phyloP scores from a whole-genome alignment of 2,113 vertebrate genomes.

The Lathamus discolor region DNA sequence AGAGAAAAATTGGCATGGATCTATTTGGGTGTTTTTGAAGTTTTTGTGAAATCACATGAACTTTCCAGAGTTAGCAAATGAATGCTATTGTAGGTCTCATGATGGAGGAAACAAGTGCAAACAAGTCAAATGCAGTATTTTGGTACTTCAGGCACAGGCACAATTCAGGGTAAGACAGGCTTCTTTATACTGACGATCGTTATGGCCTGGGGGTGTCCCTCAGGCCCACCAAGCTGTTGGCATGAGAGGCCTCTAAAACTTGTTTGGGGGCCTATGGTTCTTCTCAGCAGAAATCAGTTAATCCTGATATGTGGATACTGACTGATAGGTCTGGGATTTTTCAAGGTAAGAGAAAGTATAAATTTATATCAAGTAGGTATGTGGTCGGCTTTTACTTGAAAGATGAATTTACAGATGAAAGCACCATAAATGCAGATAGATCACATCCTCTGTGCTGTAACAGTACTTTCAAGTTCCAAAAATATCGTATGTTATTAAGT shows the following conservation, averaged over 20 bases:
- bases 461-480: constrained; percentile 2
- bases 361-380: neutral
- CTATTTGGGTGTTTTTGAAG: neutral
- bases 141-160: neutral
- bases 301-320: neutral
- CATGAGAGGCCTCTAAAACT: neutral
- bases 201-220: neutral
- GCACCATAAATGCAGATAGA: neutral
- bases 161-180: neutral
- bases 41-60: constrained; percentile 24
- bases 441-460: neutral
- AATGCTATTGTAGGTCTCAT: neutral
- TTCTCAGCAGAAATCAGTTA: neutral
- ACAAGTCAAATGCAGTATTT: neutral
- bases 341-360: neutral
- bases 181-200: neutral
- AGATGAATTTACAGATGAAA: neutral
- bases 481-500: neutral
- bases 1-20: neutral
- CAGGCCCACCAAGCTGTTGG: neutral
- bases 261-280: neutral
- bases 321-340: neutral
- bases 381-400: neutral
- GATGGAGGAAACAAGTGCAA: neutral
- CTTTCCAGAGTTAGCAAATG: neutral